These are phyloP conservation scores for Xyliphius kryptos DNA, from an alignment of 2,113 vertebrate genomes.

Conservation along the genomic window DNA sequence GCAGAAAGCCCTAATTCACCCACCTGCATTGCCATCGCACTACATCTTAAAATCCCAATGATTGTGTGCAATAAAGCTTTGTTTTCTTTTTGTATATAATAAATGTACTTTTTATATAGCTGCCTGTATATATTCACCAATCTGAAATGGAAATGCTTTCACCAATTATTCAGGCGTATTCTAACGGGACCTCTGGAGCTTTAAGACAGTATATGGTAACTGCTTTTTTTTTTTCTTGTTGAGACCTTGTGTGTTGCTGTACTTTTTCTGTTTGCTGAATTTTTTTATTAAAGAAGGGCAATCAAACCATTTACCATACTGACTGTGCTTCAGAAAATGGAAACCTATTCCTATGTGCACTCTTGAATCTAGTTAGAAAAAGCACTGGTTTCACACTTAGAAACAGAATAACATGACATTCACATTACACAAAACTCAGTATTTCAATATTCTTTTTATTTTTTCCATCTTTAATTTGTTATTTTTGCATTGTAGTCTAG, in stretches of 20 bases:
- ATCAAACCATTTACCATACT: constrained; percentile 3
- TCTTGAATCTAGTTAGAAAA: constrained; percentile 12
- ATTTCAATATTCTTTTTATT: constrained; percentile 38
- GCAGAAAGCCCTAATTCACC: constrained; percentile 75
- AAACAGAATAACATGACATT: constrained; percentile 16
- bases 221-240: constrained; percentile 24
- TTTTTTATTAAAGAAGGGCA: constrained; percentile 9
- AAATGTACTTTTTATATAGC: constrained; percentile 32
- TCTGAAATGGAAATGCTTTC: constrained; percentile 10
- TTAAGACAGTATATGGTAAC: constrained; percentile 5
- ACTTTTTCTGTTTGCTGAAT: constrained; percentile 29
- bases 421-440: constrained; percentile 23
- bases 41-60: constrained; percentile 30
- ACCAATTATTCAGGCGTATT: constrained; percentile 41
- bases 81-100: neutral
- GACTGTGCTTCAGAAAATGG: constrained; percentile 4
- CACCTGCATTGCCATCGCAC: constrained; percentile 30
- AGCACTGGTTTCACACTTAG: constrained; percentile 10
- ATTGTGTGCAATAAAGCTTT: constrained; percentile 35
- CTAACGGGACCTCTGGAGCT: constrained; percentile 1
- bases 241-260: constrained; percentile 4
- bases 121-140: constrained; percentile 41
- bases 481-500: too few species aligned
- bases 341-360: neutral
- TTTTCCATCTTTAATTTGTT: neutral